Conservation (phyloP, 2,888 invertebrate species). For the Chymomyza procnemis region DNA sequence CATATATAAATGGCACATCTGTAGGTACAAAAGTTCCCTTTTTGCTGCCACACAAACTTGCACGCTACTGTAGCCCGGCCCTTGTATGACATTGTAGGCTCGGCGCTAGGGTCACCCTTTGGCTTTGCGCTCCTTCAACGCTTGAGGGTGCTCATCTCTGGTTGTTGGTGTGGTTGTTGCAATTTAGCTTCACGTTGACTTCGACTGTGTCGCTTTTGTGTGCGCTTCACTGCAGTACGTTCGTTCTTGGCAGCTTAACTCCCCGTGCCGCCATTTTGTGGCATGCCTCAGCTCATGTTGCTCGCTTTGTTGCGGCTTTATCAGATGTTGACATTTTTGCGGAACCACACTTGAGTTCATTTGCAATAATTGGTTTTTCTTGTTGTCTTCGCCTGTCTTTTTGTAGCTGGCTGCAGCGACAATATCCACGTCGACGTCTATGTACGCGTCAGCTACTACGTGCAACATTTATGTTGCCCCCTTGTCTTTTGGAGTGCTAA, state of each 20-base stretch:
- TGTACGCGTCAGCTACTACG: background rate
- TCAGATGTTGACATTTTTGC: conserved; percentile 74
- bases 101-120: conserved; percentile 27
- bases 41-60: background rate
- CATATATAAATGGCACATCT: background rate
- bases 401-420: background rate
- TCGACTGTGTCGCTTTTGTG: conserved; percentile 34
- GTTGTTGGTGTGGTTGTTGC: conserved; percentile 45
- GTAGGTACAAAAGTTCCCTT: background rate
- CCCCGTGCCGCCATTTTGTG: conserved; percentile 5
- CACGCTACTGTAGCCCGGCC: too few relatives aligned
- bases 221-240: background rate
- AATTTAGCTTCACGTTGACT: conserved; percentile 51
- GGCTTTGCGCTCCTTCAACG: background rate
- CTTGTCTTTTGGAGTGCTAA: conserved; percentile 14
- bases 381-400: conserved; percentile 54
- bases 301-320: conserved; percentile 55
- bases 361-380: conserved; percentile 77
- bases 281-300: background rate
- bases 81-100: background rate
- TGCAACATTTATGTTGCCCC: background rate
- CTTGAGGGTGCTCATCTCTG: background rate
- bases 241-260: background rate
- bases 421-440: background rate
- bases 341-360: conserved; percentile 77